Evolutionary conservation across 2,113 vertebrate species (phyloP).

Genomic region (Egretta garzetta): DNA sequence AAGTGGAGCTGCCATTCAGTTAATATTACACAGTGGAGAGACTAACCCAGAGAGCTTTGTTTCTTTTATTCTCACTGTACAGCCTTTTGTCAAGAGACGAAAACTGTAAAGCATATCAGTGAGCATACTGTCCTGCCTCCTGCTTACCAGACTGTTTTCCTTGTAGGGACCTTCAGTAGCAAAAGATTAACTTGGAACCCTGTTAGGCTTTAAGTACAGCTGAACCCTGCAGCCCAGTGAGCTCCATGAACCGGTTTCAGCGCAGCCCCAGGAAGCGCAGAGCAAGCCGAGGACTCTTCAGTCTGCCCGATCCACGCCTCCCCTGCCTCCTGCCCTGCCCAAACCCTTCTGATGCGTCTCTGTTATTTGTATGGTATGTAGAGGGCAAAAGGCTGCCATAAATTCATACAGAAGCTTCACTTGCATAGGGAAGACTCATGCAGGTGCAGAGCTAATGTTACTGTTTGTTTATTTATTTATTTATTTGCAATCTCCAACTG

Average conservation of each 20-base stretch:
- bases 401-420: neutral
- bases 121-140: neutral
- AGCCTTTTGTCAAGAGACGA: neutral
- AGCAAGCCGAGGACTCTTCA: neutral
- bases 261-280: neutral
- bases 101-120: neutral
- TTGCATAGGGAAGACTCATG: neutral
- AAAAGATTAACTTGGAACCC: neutral
- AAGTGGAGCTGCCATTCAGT: neutral
- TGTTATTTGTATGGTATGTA: neutral
- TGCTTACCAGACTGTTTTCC: neutral
- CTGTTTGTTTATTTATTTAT: rapidly evolving
- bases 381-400: neutral
- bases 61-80: neutral
- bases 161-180: neutral
- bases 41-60: neutral
- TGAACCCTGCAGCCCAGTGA: neutral
- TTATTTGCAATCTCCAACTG: neutral
- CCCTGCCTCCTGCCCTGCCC: neutral
- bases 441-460: neutral
- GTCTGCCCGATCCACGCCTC: neutral
- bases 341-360: neutral
- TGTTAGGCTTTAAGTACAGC: neutral
- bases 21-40: neutral
- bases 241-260: neutral